Base-by-base conservation (phyloP, 2,797 vertebrate genomes). In the Falco cherrug region DNA sequence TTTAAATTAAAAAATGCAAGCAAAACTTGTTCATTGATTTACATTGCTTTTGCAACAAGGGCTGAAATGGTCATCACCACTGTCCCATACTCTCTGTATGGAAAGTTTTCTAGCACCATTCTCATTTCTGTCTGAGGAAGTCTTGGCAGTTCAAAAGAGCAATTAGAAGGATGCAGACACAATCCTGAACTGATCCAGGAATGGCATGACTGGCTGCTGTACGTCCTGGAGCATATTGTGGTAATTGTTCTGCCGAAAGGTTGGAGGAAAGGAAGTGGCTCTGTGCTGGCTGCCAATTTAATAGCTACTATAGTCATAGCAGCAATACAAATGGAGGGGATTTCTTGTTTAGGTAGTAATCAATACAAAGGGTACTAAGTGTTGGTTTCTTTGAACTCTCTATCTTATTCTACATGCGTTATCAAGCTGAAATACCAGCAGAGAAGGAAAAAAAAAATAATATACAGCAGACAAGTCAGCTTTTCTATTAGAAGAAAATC, bases 341-440 rank as follows among this genome's bases (percentile, higher is more conserved):
- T 53, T 75, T 84, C 60, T 54, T 90, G 7, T 81, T 82, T 41
- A 63, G 61, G 16, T 29, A 59, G 12, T 47, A 74, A 84, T 78
- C 39, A 35, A 61, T 91, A 16, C 0, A 3, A 51, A 77, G n/a
- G 20, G 13, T 11, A 70, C 11, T 47, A 61, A n/a, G 8, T 45
- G 20, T 70, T 84, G 26, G 2, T 89, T 92, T 86, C 31, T 74
- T 50, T 92, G 56, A 86, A 13, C 3, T 56, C 35, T 17, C 10
- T 71, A 0, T 61, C 20, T 57, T 84, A 39, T 35, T 73, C 19
- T 61, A 0, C 8, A 0, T 85, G 6, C 57, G 61, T 75, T 87
- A 67, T 12, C 21, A 71, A 73, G 41, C 31, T 90, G 73, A 75
- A 86, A 26, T 75, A 21, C 28, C 25, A 77, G 8, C 83, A 89